Conservation (phyloP, 2,888 invertebrate species). For the Athetis lepigone region DNA sequence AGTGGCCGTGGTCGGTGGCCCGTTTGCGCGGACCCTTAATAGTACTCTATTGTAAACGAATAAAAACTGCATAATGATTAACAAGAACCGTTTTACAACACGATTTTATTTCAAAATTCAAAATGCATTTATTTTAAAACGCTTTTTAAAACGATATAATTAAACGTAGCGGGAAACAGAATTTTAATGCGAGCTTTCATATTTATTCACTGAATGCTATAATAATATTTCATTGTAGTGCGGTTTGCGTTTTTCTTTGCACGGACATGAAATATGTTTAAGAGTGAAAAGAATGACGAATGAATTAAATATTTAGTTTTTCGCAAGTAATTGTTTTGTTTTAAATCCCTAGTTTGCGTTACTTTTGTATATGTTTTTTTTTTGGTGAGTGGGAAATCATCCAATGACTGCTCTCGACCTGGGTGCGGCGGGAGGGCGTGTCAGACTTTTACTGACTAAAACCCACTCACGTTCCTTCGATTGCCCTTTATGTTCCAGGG, state of each 20-base stretch:
- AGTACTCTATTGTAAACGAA: background rate
- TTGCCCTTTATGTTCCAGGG: no score
- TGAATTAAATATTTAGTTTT: slow-evolving; percentile 21
- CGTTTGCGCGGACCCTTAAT: no score
- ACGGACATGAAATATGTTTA: slow-evolving; percentile 20
- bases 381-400: no score
- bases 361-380: no score
- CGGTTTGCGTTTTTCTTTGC: slow-evolving; percentile 20
- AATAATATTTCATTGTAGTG: slow-evolving; percentile 41
- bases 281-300: slow-evolving; percentile 3
- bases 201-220: slow-evolving; percentile 34
- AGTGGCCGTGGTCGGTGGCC: no score
- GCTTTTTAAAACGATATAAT: slow-evolving; percentile 13
- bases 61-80: slow-evolving; percentile 14
- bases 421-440: no score
- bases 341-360: no score
- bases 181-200: slow-evolving; percentile 42
- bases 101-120: slow-evolving; percentile 14
- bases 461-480: no score
- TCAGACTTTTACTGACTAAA: no score
- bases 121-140: slow-evolving; percentile 29
- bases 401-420: no score
- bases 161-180: slow-evolving; percentile 10
- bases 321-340: background rate
- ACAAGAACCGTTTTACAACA: slow-evolving; percentile 19